Evolutionary conservation across 2,888 invertebrate genomes (phyloP).

Genomic region (Hirudinaria manillensis): DNA sequence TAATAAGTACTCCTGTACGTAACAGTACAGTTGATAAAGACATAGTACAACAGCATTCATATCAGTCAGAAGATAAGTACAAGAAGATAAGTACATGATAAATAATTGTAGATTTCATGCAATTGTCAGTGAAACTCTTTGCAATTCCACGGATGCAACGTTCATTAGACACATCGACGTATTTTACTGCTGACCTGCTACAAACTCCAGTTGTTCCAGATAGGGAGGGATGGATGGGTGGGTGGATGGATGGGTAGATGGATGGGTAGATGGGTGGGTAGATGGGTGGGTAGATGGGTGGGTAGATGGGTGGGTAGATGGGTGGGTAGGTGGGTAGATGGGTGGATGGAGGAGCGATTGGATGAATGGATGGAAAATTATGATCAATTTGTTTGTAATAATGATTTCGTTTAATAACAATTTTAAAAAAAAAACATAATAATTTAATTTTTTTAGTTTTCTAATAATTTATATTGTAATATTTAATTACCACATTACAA

Average conservation of each 20-base stretch:
- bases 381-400: too few relatives aligned
- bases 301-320: not conserved
- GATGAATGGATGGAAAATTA: not conserved
- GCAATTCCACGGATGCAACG: not conserved
- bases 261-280: not conserved
- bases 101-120: too few relatives aligned
- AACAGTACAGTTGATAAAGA: not conserved
- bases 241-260: conserved; percentile 1
- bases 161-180: not conserved
- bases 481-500: too few relatives aligned
- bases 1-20: too few relatives aligned
- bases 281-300: not conserved
- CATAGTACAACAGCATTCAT: not conserved
- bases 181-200: not conserved
- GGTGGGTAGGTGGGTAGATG: not conserved
- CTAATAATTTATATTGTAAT: too few relatives aligned
- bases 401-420: too few relatives aligned
- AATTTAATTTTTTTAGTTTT: too few relatives aligned
- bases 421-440: too few relatives aligned
- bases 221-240: not conserved
- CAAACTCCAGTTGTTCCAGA: too few relatives aligned
- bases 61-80: not conserved
- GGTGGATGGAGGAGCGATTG: not conserved
- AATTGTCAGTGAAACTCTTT: not conserved
- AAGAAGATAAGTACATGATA: not conserved